A percentile compares a stretch with the other conserved stretches of the same genome.
Evolutionary conservation across 2,797 vertebrate genomes (phyloP).

Genomic region (Haliaeetus vocifer): DNA sequence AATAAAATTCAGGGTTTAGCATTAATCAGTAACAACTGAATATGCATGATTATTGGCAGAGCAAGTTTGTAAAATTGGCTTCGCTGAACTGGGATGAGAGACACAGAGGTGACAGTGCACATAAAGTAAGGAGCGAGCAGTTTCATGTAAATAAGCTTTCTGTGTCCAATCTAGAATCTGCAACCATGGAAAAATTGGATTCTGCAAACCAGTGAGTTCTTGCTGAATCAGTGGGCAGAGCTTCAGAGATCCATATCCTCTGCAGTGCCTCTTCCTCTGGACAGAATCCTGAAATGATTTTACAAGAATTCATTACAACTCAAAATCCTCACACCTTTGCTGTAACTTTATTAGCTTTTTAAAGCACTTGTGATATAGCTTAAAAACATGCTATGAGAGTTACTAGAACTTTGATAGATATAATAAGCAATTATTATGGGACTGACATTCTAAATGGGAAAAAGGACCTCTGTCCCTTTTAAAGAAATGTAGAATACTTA

Average conservation of each 20-base stretch:
- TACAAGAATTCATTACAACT: background rate
- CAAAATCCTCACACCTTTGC: slow-evolving; percentile 17
- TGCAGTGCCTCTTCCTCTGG: background rate
- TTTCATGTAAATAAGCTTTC: slow-evolving; percentile 54
- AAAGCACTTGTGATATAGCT: slow-evolving; percentile 12
- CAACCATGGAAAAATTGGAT: slow-evolving; percentile 38
- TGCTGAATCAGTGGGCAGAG: slow-evolving; percentile 45
- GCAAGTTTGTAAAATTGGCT: slow-evolving; percentile 38
- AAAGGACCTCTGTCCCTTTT: slow-evolving; percentile 56
- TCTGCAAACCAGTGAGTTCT: slow-evolving; percentile 40
- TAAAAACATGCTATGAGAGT: slow-evolving; percentile 29
- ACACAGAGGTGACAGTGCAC: slow-evolving; percentile 20
- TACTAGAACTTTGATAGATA: slow-evolving; percentile 49
- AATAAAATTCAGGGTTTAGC: slow-evolving; percentile 25
- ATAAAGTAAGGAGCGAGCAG: slow-evolving; percentile 35
- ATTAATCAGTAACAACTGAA: slow-evolving; percentile 46
- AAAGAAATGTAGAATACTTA: slow-evolving; percentile 63
- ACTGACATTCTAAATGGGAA: slow-evolving; percentile 57
- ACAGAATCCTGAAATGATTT: slow-evolving; percentile 41
- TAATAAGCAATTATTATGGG: slow-evolving; percentile 61
- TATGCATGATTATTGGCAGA: slow-evolving; percentile 47
- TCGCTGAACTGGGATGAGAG: slow-evolving; percentile 26
- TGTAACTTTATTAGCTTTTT: slow-evolving; percentile 45
- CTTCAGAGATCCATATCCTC: slow-evolving; percentile 18
- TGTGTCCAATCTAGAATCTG: slow-evolving; percentile 30